Evolutionary conservation across 2,888 invertebrate genomes (phyloP).

Genomic region (Tryphoninae sp.): DNA sequence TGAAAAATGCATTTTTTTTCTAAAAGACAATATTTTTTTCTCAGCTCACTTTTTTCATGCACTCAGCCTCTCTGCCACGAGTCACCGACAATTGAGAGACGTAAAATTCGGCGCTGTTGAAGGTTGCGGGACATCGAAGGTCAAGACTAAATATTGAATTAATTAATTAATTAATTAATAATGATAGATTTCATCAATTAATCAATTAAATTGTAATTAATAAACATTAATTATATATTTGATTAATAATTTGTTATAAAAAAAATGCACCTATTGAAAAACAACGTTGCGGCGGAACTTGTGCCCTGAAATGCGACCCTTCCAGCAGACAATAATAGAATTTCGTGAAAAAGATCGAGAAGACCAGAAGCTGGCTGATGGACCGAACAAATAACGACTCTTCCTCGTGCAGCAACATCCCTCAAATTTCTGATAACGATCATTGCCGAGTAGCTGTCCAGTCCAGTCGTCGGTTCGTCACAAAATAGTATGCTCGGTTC

Average conservation of each 20-base stretch:
- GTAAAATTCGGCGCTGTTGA: constrained; percentile 94
- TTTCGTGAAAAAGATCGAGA: constrained; percentile 91
- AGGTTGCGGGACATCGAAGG: constrained; percentile 87
- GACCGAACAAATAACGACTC: constrained; percentile 92
- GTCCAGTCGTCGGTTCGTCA: constrained; percentile 96
- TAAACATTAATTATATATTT: not conserved
- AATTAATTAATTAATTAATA: constrained; percentile 27
- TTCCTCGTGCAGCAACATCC: constrained; percentile 86
- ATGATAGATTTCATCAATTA: not conserved
- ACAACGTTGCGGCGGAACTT: constrained; percentile 86
- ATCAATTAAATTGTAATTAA: constrained; percentile 2
- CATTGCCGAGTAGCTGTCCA: constrained; percentile 94
- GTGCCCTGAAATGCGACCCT: constrained; percentile 90
- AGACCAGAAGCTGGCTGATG: constrained; percentile 96
- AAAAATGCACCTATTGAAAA: constrained; percentile 86
- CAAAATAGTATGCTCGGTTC: constrained; percentile 95
- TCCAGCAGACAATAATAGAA: constrained; percentile 90
- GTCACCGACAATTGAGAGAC: constrained; percentile 85
- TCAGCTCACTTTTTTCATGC: constrained; percentile 75
- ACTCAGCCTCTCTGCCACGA: constrained; percentile 82
- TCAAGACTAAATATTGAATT: constrained; percentile 83
- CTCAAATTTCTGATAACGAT: constrained; percentile 89
- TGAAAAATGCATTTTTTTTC: not conserved
- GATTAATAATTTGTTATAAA: not conserved
- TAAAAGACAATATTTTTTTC: constrained; percentile 23